Evolutionary conservation across 2,113 vertebrate genomes (phyloP), one percentile per base, ranked within the genome.

Genomic region (Scomber colias): DNA sequence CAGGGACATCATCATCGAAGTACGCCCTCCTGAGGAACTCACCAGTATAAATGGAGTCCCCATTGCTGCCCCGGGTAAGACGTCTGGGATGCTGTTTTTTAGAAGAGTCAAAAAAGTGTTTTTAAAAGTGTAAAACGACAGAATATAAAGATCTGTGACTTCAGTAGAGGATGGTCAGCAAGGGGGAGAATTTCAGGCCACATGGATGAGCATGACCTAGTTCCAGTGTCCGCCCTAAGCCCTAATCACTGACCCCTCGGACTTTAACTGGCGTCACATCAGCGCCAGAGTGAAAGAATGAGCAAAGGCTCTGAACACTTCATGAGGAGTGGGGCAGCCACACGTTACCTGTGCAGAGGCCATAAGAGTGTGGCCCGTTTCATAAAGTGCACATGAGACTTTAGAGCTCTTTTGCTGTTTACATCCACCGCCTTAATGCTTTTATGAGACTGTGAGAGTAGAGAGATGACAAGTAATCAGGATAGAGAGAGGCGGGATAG

Each of bases 1-100:
- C 12, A 84, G 83, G 17, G 90, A 93, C 64, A 97, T 98, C 11
- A 85, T 96, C 72, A 97, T 98, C 0, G 97, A 98, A 88, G 97
- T 97, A 75, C 94, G 97, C 8, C 96, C 96, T 0, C 84, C 91
- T 0, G 92, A 92, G 14, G 97, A 98, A 80, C 95, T 98, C 81
- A 98, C 97, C 0, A 95, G 95, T 9, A 73, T 97, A 75, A 95
- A 95, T 0, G 96, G 97, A 0, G 66, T 95, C 31, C 91, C 95
- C 4, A 91, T 98, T 1, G 97, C 97, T 0, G 96, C 97, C 0
- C 95, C 95, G 0, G 97, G 97, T 97, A 59, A 71, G 78, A 51
- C 6, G 15, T 27, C 19, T 11, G 19, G 19, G 12, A 17, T 6
- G 55, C 24, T 4, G 0, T 44, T 5, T 62, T 19, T 44, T 31